Conservation (phyloP, 2,797 vertebrate species). For the Nyctibius grandis region DNA sequence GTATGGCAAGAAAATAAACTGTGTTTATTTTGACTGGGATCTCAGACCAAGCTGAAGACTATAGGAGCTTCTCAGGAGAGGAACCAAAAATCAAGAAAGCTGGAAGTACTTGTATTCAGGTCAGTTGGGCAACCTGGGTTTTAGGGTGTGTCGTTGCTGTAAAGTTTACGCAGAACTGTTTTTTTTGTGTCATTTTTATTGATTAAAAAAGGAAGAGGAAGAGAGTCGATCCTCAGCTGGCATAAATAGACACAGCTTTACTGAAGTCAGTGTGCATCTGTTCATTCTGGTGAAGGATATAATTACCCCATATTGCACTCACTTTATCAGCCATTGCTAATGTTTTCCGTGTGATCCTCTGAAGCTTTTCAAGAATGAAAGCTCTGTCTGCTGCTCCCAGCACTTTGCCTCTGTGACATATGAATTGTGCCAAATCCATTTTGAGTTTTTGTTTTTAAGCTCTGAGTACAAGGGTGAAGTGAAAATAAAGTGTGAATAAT, state of each 20-base stretch:
- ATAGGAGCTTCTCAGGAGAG: background rate
- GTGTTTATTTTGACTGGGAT: background rate
- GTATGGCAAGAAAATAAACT: background rate
- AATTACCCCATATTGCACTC: conserved; percentile 46
- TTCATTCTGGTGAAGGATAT: conserved; percentile 36
- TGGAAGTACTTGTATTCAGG: background rate
- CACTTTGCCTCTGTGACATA: conserved; percentile 57
- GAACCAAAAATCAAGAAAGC: background rate
- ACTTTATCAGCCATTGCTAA: conserved; percentile 49
- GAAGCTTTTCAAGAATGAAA: conserved; percentile 50
- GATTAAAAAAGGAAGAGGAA: background rate
- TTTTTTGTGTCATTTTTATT: background rate
- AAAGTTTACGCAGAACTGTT: background rate
- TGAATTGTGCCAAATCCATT: conserved; percentile 59
- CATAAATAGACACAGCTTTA: conserved; percentile 15
- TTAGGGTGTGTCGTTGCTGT: background rate
- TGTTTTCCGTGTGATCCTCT: conserved; percentile 49
- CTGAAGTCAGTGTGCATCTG: conserved; percentile 42
- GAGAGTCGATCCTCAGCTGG: background rate
- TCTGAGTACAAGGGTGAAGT: conserved; percentile 39
- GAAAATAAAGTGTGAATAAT: conserved; percentile 64
- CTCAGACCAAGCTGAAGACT: background rate
- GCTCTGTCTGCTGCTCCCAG: conserved; percentile 42
- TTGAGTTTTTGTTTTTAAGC: conserved; percentile 51
- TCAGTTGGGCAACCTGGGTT: background rate